phyloP scores from a whole-genome alignment of 1,140 invertebrate genomes.

The Anastrepha ludens region DNA sequence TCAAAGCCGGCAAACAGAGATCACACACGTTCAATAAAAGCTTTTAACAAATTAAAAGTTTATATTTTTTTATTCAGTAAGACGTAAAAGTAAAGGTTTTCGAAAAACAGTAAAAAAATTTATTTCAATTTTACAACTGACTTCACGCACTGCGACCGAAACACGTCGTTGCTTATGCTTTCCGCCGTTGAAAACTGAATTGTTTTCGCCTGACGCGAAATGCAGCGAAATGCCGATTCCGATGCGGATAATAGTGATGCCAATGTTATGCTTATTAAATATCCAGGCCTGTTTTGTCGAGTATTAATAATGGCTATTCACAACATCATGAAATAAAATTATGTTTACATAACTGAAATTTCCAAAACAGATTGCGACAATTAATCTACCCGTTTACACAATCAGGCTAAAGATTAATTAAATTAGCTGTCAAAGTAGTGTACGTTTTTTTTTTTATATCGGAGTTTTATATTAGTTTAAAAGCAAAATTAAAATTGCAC shows the following conservation, averaged over 20 bases:
- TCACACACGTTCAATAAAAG: neutral
- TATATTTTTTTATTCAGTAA: neutral
- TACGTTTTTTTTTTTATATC: too few relatives aligned
- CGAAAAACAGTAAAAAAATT: conserved; percentile 6
- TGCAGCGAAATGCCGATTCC: conserved; percentile 7
- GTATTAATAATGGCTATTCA: too few relatives aligned
- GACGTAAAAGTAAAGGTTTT: conserved; percentile 21
- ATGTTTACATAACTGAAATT: too few relatives aligned
- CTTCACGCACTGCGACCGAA: conserved; percentile 42
- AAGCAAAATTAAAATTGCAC: too few relatives aligned
- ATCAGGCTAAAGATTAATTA: too few relatives aligned
- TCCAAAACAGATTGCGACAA: too few relatives aligned
- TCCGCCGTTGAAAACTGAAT: conserved; percentile 52
- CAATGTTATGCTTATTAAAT: neutral
- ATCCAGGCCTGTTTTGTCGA: neutral
- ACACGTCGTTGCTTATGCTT: conserved; percentile 44
- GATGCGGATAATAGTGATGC: conserved; percentile 4
- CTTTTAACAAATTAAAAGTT: neutral
- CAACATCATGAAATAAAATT: too few relatives aligned
- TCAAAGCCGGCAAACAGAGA: neutral
- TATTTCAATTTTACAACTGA: conserved; percentile 48
- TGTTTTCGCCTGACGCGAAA: conserved; percentile 37
- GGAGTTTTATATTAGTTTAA: too few relatives aligned
- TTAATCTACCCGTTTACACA: too few relatives aligned
- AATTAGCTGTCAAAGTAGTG: too few relatives aligned